A percentile compares a stretch with the other conserved stretches of the same genome.
Evolutionary conservation across 2,888 invertebrate genomes (phyloP).

Genomic region (Cerceris rybyensis): DNA sequence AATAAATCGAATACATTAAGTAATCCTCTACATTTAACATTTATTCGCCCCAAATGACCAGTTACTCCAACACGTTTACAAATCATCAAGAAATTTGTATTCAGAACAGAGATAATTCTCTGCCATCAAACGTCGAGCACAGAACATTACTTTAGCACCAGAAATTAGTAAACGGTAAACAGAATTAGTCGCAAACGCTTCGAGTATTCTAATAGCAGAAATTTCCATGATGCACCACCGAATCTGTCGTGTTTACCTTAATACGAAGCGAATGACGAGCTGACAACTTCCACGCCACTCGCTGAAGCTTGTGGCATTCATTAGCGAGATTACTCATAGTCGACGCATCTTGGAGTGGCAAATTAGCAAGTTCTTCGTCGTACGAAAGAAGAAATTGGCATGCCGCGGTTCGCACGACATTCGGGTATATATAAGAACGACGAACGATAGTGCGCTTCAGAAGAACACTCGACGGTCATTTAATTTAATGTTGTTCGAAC

Average conservation of each 20-base stretch:
- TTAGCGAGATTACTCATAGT: constrained; percentile 50
- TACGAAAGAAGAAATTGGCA: constrained; percentile 12
- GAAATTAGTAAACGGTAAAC: neutral
- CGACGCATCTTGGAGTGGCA: constrained; percentile 15
- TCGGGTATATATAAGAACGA: constrained; percentile 49
- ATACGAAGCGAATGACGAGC: constrained; percentile 10
- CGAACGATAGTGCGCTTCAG: constrained; percentile 23
- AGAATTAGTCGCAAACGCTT: neutral
- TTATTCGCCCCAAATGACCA: too few species aligned
- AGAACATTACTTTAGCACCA: neutral
- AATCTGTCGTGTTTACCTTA: neutral
- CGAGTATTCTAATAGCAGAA: neutral
- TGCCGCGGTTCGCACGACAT: constrained; percentile 1
- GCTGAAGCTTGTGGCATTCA: constrained; percentile 31
- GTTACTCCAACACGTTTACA: too few species aligned
- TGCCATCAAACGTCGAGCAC: neutral
- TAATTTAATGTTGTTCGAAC: constrained; percentile 1
- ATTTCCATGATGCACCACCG: neutral
- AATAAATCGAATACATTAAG: too few species aligned
- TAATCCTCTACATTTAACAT: too few species aligned
- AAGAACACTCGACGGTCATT: constrained; percentile 27
- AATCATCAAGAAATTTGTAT: too few species aligned
- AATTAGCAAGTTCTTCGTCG: constrained; percentile 45
- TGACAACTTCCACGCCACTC: constrained; percentile 9
- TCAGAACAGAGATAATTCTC: too few species aligned